Evolutionary conservation across 1,140 invertebrate genomes (phyloP).

Genomic region (Homalodisca vitripennis): DNA sequence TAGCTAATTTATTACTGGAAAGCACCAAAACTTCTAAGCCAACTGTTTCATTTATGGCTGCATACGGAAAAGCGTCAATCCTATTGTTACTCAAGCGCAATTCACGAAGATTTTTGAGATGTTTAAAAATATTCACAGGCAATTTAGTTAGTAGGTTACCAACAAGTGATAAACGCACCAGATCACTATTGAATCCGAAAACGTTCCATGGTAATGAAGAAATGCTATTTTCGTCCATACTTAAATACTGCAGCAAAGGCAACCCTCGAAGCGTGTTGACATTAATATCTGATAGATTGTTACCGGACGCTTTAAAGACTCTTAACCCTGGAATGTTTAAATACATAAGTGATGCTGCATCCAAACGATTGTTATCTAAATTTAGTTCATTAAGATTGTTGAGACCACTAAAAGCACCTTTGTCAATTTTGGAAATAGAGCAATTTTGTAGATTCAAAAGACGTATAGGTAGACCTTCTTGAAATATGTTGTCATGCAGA

Average conservation of each 20-base stretch:
- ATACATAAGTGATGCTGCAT: slow-evolving; percentile 60
- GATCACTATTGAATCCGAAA: slow-evolving; percentile 72
- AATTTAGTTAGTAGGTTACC: slow-evolving; percentile 64
- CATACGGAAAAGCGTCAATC: slow-evolving; percentile 72
- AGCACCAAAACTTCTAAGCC: slow-evolving; percentile 63
- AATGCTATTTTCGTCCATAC: slow-evolving; percentile 67
- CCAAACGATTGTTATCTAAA: slow-evolving; percentile 70
- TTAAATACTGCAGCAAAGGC: slow-evolving; percentile 68
- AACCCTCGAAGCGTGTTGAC: slow-evolving; percentile 68
- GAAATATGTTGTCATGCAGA: slow-evolving; percentile 59
- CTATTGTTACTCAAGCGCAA: slow-evolving; percentile 69
- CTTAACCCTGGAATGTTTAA: slow-evolving; percentile 71
- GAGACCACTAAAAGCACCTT: slow-evolving; percentile 61
- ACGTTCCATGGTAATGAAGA: slow-evolving; percentile 61
- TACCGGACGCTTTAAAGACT: slow-evolving; percentile 67
- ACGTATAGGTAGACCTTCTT: slow-evolving; percentile 57
- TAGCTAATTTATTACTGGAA: slow-evolving; percentile 67
- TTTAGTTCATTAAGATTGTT: slow-evolving; percentile 68
- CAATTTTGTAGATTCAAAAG: slow-evolving; percentile 60
- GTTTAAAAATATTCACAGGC: slow-evolving; percentile 64
- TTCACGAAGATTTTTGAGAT: slow-evolving; percentile 69
- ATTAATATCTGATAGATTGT: slow-evolving; percentile 66
- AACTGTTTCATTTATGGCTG: slow-evolving; percentile 68
- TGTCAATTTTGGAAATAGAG: slow-evolving; percentile 60
- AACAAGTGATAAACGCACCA: slow-evolving; percentile 68